Percentiles rank a stretch among this genome's conserved stretches.
phyloP scores from a whole-genome alignment of 2,113 vertebrate species.

The Xenus cinereus region DNA sequence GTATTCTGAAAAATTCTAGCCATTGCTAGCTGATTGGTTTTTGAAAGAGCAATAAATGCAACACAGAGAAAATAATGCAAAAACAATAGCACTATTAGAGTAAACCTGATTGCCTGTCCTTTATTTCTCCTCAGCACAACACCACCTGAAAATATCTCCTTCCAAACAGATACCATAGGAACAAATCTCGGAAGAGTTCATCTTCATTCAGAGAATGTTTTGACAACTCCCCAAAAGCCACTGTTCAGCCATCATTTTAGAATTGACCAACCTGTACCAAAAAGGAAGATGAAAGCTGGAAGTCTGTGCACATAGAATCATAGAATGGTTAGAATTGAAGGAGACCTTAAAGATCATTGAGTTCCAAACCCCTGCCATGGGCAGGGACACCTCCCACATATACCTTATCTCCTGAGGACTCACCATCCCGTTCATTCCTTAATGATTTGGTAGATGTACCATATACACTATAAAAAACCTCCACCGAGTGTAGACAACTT shows the following conservation, averaged over 20 bases:
- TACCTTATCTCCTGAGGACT: neutral
- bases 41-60: neutral
- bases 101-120: neutral
- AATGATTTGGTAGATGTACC: neutral
- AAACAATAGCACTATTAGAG: neutral
- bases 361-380: too few species aligned
- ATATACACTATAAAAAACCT: neutral
- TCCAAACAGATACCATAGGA: neutral
- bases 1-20: neutral
- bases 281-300: neutral
- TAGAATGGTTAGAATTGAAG: too few species aligned
- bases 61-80: neutral
- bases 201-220: neutral
- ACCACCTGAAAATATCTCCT: neutral
- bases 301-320: neutral
- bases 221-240: neutral
- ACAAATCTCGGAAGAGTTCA: neutral
- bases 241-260: neutral
- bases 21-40: neutral
- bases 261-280: neutral
- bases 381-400: neutral
- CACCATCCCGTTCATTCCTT: neutral
- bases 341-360: too few species aligned
- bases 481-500: neutral
- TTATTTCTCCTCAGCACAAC: neutral